Evolutionary conservation across 2,888 invertebrate species (phyloP).

Genomic region (Thera obeliscata): DNA sequence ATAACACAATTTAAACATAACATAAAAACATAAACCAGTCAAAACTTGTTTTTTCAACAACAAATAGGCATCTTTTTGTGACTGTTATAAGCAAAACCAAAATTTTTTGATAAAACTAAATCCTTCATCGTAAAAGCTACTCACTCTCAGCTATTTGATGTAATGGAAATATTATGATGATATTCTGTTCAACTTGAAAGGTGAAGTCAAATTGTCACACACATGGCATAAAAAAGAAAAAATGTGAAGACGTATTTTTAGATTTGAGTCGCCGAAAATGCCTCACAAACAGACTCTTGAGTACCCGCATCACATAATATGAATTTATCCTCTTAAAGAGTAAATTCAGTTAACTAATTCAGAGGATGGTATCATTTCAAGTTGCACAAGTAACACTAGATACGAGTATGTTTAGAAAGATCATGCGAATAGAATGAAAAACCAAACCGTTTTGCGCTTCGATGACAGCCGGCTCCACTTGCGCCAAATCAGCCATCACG

Average conservation of each 20-base stretch:
- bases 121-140: not conserved
- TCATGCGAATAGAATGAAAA: conserved; percentile 53
- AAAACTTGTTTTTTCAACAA: conserved; percentile 12
- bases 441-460: conserved; percentile 97
- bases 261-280: not conserved
- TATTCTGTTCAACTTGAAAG: conserved; percentile 13
- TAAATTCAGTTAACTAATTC: not conserved
- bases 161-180: conserved; percentile 1
- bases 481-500: conserved; percentile 98
- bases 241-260: not conserved
- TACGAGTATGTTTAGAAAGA: conserved; percentile 22
- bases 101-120: not conserved
- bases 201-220: not conserved
- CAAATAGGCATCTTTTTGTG: conserved; percentile 41
- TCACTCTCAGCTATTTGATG: not conserved
- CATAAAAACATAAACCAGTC: conserved; percentile 11
- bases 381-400: conserved; percentile 18
- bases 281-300: not conserved
- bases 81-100: conserved; percentile 30
- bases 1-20: conserved; percentile 7
- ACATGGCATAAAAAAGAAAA: not conserved
- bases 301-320: not conserved
- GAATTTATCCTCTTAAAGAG: not conserved
- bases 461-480: conserved; percentile 99
- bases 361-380: conserved; percentile 6